A percentile compares a stretch with the other conserved stretches of the same genome.
These are phyloP conservation scores for Cheiracanthium punctorium DNA, from an alignment of 2,888 invertebrate genomes.

Conservation along the genomic window DNA sequence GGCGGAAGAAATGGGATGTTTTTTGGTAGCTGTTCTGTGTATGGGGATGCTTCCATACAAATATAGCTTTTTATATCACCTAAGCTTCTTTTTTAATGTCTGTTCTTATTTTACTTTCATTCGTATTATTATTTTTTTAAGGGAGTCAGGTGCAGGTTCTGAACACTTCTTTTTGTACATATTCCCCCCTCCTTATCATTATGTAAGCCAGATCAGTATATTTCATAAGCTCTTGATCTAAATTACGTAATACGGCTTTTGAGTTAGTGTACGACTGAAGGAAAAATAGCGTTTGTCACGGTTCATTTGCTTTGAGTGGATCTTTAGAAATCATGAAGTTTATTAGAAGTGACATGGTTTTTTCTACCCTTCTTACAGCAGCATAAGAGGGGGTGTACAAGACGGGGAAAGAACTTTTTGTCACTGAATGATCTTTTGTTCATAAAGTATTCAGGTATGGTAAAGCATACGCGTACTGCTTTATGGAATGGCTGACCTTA, in stretches of 20 bases:
- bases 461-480: no score
- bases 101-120: not conserved
- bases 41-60: not conserved
- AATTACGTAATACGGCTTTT: conserved; percentile 7
- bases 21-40: not conserved
- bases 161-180: not conserved
- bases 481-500: no score
- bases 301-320: not conserved
- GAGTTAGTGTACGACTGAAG: not conserved
- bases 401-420: not conserved
- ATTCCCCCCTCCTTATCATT: not conserved
- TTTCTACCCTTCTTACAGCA: not conserved
- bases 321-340: not conserved
- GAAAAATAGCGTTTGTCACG: not conserved
- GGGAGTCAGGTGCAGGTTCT: not conserved
- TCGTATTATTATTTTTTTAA: not conserved
- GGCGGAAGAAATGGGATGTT: not conserved
- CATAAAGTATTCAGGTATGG: not conserved
- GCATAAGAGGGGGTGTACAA: not conserved
- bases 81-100: not conserved
- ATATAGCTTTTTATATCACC: not conserved
- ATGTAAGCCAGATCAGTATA: not conserved
- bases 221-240: not conserved
- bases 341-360: not conserved
- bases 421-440: not conserved